Evolutionary conservation across 2,888 invertebrate genomes (phyloP).

Genomic region (Piscicola geometra): DNA sequence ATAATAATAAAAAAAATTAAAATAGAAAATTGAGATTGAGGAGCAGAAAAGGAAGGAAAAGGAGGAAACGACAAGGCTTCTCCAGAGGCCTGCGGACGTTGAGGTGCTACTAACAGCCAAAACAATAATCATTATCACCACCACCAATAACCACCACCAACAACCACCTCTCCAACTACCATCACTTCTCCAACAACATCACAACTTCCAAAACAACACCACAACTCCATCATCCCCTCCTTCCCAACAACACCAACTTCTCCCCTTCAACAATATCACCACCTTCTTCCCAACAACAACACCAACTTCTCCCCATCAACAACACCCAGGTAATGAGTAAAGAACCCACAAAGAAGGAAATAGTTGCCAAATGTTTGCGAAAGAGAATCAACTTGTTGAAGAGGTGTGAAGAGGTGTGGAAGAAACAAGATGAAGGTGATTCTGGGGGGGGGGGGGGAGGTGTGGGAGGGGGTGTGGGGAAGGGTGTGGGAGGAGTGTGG

Average conservation of each 20-base stretch:
- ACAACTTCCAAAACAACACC: not conserved
- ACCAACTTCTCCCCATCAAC: not conserved
- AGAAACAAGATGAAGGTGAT: not conserved
- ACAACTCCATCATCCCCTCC: not conserved
- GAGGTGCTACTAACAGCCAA: not conserved
- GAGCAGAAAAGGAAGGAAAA: not conserved
- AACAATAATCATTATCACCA: too few relatives aligned
- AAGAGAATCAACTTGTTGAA: conserved; percentile 10
- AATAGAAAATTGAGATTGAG: not conserved
- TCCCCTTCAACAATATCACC: not conserved
- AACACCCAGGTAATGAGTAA: not conserved
- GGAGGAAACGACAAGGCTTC: conserved; percentile 1
- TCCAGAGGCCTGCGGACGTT: not conserved
- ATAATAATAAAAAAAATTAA: not conserved
- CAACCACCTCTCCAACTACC: too few relatives aligned
- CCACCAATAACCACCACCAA: too few relatives aligned
- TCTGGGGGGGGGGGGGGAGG: too few relatives aligned
- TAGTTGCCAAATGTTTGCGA: not conserved
- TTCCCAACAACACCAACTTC: not conserved
- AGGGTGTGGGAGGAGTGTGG: too few relatives aligned
- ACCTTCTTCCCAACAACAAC: not conserved
- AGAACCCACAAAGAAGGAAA: conserved; percentile 1
- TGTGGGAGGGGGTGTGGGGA: too few relatives aligned
- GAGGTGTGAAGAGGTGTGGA: conserved; percentile 18
- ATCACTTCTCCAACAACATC: too few relatives aligned